These are phyloP conservation scores for Pagetopsis macropterus DNA, from an alignment of 2,797 vertebrate genomes.

Conservation along the genomic window DNA sequence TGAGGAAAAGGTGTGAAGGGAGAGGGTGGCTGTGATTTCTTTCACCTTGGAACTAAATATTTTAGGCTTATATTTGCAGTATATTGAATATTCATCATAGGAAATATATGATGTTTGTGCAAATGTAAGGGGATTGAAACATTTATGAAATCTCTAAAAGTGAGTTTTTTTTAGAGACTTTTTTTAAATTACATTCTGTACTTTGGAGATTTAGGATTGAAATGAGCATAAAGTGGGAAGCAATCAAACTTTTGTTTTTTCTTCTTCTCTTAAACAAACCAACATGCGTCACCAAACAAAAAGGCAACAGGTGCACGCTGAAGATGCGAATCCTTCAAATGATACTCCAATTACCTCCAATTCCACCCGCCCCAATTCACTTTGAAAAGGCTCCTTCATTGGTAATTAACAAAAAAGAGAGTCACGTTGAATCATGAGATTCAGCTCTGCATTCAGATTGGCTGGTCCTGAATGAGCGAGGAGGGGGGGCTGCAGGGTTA, in stretches of 20 bases:
- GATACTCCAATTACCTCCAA: conserved; percentile 78
- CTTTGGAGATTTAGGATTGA: background rate
- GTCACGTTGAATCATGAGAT: conserved; percentile 65
- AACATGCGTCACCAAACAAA: conserved; percentile 70
- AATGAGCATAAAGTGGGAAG: conserved; percentile 32
- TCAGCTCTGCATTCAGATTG: conserved; percentile 61
- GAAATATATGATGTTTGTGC: background rate
- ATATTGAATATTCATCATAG: conserved; percentile 10
- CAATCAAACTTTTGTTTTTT: conserved; percentile 60
- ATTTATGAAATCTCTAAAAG: conserved; percentile 6
- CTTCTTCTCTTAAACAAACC: conserved; percentile 57
- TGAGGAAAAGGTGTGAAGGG: conserved; percentile 49
- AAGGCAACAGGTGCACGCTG: conserved; percentile 84
- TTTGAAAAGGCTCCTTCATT: conserved; percentile 76
- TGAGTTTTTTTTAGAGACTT: conserved; percentile 6
- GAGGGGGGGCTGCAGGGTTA: conserved; percentile 55
- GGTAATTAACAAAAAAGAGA: conserved; percentile 67
- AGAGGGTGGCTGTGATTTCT: conserved; percentile 42
- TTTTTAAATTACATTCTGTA: background rate
- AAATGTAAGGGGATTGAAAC: background rate
- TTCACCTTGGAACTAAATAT: conserved; percentile 15
- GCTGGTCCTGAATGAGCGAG: conserved; percentile 68
- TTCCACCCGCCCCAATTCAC: conserved; percentile 74
- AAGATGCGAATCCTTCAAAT: conserved; percentile 75
- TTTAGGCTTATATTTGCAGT: conserved; percentile 1